A percentile compares a stretch with the other conserved stretches of the same genome.
These are phyloP conservation scores for Drosophila histrio DNA, from an alignment of 2,888 invertebrate species.

Conservation along the genomic window DNA sequence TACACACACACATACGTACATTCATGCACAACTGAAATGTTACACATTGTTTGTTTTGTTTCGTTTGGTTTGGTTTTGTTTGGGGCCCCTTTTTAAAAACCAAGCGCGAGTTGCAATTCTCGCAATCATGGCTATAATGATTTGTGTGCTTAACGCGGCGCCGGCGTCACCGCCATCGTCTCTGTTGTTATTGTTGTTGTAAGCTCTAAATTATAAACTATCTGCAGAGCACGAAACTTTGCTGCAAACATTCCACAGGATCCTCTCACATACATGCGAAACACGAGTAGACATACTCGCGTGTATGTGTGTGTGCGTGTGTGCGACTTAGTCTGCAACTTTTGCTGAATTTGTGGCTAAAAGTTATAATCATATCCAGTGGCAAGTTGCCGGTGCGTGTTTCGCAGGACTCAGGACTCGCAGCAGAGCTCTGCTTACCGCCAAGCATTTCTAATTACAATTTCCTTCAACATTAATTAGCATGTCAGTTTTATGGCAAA, in stretches of 20 bases:
- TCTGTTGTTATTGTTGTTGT: slow-evolving; percentile 25
- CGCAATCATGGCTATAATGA: slow-evolving; percentile 71
- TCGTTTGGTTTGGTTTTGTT: slow-evolving; percentile 27
- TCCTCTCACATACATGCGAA: slow-evolving; percentile 1
- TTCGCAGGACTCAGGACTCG: slow-evolving; percentile 13
- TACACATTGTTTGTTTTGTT: slow-evolving; percentile 42
- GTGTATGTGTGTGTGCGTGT: slow-evolving; percentile 13
- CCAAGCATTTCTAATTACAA: slow-evolving; percentile 69
- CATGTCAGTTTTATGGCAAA: slow-evolving; percentile 70
- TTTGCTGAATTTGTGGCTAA: slow-evolving; percentile 66
- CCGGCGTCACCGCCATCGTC: slow-evolving; percentile 37
- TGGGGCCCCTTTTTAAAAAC: slow-evolving; percentile 24
- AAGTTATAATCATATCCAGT: slow-evolving; percentile 74
- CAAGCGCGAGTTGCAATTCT: slow-evolving; percentile 37
- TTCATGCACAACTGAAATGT: neutral
- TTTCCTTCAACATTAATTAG: slow-evolving; percentile 74
- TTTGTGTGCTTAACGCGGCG: slow-evolving; percentile 70
- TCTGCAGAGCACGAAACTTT: slow-evolving; percentile 59
- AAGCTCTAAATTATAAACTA: slow-evolving; percentile 74
- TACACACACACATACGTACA: neutral
- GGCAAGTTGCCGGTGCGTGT: slow-evolving; percentile 35
- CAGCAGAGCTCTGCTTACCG: slow-evolving; percentile 2
- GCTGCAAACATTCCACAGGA: slow-evolving; percentile 37
- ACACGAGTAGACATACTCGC: neutral
- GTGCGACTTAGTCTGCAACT: slow-evolving; percentile 59